Evolutionary conservation across 1,140 invertebrate species (phyloP).

Genomic region (Pseudobourletiella spinata): DNA sequence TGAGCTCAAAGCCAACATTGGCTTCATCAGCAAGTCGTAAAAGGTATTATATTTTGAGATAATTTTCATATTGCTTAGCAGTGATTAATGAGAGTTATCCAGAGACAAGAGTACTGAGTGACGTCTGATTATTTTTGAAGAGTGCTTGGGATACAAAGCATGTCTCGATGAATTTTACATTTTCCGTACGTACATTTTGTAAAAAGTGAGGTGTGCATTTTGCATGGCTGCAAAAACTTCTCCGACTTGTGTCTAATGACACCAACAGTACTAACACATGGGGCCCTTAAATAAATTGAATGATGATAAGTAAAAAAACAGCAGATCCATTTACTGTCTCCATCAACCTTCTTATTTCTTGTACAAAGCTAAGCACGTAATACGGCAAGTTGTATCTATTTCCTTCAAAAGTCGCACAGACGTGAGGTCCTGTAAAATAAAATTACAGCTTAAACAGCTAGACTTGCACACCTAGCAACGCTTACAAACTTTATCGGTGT

Average conservation of each 20-base stretch:
- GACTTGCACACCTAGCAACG: background rate
- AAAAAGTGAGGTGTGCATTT: background rate
- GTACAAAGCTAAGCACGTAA: conserved; percentile 27
- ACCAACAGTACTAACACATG: background rate
- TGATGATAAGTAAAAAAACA: background rate
- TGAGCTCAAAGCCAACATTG: conserved; percentile 1
- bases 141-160: too few species aligned
- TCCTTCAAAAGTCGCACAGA: conserved; percentile 12
- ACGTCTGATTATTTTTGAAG: too few species aligned
- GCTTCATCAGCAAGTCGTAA: background rate
- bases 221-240: background rate
- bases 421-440: conserved; percentile 15
- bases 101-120: too few species aligned
- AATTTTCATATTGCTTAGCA: background rate
- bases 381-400: conserved; percentile 28
- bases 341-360: background rate
- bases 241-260: background rate
- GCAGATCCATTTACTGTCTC: background rate
- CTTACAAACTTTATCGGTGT: background rate
- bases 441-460: background rate
- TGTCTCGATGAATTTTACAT: background rate
- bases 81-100: background rate
- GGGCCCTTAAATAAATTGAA: background rate
- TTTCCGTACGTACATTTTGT: background rate
- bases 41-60: background rate